Conservation (phyloP, 2,888 invertebrate genomes). For the Drosophila phalerata region DNA sequence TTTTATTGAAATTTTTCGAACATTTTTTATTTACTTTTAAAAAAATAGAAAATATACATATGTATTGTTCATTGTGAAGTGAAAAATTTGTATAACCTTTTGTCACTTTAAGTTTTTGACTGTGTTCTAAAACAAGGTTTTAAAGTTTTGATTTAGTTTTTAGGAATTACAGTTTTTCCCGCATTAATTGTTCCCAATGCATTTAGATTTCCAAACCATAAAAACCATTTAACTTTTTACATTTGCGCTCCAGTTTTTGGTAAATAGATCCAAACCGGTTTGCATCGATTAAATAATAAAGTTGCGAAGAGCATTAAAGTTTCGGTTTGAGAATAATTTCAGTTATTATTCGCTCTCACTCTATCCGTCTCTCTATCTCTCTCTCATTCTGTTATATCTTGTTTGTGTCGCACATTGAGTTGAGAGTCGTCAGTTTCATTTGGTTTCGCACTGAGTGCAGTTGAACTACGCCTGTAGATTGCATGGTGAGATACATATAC, state of each 20-base stretch:
- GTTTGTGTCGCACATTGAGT: conserved; percentile 36
- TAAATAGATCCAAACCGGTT: conserved; percentile 27
- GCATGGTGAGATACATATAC: conserved; percentile 35
- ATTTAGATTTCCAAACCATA: not conserved
- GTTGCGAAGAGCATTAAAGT: conserved; percentile 41
- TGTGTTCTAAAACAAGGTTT: too few species aligned
- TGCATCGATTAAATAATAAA: conserved; percentile 4
- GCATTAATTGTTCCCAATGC: not conserved
- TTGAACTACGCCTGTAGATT: conserved; percentile 50
- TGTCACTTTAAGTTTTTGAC: too few species aligned
- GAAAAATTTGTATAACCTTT: too few species aligned
- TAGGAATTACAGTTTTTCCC: too few species aligned
- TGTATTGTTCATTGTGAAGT: too few species aligned
- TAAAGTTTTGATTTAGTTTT: too few species aligned
- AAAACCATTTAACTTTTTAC: not conserved
- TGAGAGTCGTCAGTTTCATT: conserved; percentile 65
- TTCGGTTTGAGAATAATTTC: conserved; percentile 13
- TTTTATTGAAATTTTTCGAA: too few species aligned
- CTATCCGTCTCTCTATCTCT: not conserved
- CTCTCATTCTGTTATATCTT: conserved; percentile 30
- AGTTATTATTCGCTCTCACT: not conserved
- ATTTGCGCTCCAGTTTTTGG: conserved; percentile 9
- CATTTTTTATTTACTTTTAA: too few species aligned
- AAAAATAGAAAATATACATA: too few species aligned
- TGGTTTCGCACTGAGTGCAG: conserved; percentile 70